Conservation (phyloP, 35 echinoderm and acorn worm genomes). For the Apostichopus japonicus region DNA sequence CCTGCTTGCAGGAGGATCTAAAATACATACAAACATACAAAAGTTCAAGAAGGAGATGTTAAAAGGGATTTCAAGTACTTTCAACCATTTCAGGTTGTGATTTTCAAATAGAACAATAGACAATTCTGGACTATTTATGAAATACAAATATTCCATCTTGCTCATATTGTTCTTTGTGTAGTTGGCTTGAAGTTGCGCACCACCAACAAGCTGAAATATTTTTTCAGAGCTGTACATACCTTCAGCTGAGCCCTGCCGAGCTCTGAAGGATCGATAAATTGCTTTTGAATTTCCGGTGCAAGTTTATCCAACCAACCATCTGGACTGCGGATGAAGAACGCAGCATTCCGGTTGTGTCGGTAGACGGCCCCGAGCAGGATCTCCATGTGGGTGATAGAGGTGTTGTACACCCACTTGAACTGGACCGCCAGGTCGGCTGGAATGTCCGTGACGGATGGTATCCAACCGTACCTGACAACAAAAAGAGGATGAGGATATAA, state of each 20-base stretch:
- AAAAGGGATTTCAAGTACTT: too few relatives aligned
- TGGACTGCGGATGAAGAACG: conserved; percentile 69
- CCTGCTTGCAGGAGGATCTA: too few relatives aligned
- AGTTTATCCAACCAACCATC: conserved; percentile 65
- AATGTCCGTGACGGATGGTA: conserved; percentile 74
- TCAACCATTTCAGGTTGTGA: too few relatives aligned
- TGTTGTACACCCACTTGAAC: conserved; percentile 75
- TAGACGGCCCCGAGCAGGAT: conserved; percentile 73
- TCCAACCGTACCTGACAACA: conserved; percentile 84
- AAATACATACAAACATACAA: too few relatives aligned
- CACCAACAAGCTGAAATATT: too few relatives aligned
- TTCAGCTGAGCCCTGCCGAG: conserved; percentile 75
- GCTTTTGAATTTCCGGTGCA: conserved; percentile 11
- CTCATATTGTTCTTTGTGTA: too few relatives aligned
- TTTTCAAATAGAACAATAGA: too few relatives aligned
- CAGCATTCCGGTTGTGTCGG: conserved; percentile 69
- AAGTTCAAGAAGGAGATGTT: too few relatives aligned
- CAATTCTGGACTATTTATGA: too few relatives aligned
- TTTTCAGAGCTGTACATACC: conserved; percentile 34
- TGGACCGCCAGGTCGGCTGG: conserved; percentile 71
- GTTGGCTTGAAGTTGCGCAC: too few relatives aligned
- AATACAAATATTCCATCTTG: too few relatives aligned
- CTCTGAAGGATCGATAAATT: conserved; percentile 70
- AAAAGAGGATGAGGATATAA: neutral
- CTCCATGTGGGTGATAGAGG: conserved; percentile 96